These are phyloP conservation scores for Lamproptera curius DNA, from an alignment of 2,888 invertebrate species.

Conservation along the genomic window DNA sequence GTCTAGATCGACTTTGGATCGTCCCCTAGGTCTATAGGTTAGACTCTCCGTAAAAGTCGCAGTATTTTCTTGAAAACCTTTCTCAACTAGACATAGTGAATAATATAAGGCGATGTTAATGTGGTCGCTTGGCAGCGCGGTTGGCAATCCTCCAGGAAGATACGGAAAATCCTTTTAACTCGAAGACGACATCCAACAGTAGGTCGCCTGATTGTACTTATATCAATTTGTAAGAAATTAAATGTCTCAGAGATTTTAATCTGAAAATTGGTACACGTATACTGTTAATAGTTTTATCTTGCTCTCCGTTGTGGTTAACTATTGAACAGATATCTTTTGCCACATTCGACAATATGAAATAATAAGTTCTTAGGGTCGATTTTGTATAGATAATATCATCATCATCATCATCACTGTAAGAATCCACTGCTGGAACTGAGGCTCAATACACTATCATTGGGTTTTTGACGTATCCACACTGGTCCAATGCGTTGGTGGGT, in stretches of 20 bases:
- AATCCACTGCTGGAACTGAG: no score
- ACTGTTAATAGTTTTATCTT: neutral
- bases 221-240: neutral
- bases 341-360: no score
- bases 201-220: neutral
- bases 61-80: neutral
- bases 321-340: neutral
- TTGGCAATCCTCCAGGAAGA: neutral
- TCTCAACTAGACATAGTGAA: neutral
- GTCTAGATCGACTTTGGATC: no score
- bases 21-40: no score
- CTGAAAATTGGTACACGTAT: neutral
- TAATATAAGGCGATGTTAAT: neutral
- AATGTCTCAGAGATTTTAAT: neutral
- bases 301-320: neutral
- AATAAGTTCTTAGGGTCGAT: no score
- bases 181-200: neutral
- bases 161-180: neutral
- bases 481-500: no score
- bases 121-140: neutral
- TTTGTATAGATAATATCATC: no score
- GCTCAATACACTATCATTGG: no score
- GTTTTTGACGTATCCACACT: no score
- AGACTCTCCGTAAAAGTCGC: neutral
- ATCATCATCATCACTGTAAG: no score